Base-by-base conservation (phyloP, 2,888 invertebrate genomes). In the Mythimna vitellina region DNA sequence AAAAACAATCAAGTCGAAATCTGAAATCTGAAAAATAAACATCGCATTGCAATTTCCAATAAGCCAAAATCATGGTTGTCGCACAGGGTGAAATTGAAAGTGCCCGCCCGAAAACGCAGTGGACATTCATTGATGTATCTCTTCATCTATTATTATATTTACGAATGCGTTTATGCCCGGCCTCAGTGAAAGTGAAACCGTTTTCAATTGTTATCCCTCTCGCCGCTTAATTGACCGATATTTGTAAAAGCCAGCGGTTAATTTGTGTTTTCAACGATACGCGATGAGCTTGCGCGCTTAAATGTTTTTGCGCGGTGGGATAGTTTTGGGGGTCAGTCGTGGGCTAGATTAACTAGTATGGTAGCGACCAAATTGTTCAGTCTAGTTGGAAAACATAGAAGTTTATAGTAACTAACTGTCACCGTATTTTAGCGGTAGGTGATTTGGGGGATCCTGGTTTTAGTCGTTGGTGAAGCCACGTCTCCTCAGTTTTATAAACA, bases 71-170 rank as follows among this genome's bases (percentile, higher is more conserved):
- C 86, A 83, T 74, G 80, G 86, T 60, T 54, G 66, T 81, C 78
- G 38, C 78, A 79, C 76, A 86, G 61, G 57, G 88, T 89, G 92
- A 95, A 96, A 95, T 91, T 90, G 95, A 95, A 94, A 95, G 96
- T 95, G 95, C 81, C 83, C 81, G 88, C 86, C 89, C 90, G 92
- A 92, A 93, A 90, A 89, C 90, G 88, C 88, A 86, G 91, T 90
- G 93, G 92, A 92, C 91, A 92, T 88, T 88, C 94, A 93, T 92
- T 93, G 95, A 93, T 92, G 92, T 92, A 93, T 92, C 90, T 90
- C 89, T 91, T 92, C 91, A 92, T 93, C 93, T 95, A 95, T 95
- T 95, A 94, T 94, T 95, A 95, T 96, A 96, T 96, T 95, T 95
- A 95, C 94, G 91, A 89, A 90, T 88, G 82, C 91, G 87, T 88